Evolutionary conservation across 2,888 invertebrate species (phyloP).

Genomic region (Onthophagus sagittarius): DNA sequence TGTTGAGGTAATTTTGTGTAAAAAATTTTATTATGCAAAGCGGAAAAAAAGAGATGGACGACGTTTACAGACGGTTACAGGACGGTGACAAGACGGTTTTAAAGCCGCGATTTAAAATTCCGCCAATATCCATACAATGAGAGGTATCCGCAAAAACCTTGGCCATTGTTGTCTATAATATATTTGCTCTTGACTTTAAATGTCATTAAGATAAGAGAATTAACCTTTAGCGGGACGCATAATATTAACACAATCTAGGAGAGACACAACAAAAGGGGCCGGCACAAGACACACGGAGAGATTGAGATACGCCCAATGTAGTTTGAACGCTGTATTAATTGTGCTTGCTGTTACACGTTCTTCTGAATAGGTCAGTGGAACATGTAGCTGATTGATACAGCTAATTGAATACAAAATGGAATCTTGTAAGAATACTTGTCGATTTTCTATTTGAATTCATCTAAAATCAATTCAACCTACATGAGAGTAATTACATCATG

Average conservation of each 20-base stretch:
- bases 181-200: slow-evolving; percentile 10
- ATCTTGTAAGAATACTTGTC: not conserved
- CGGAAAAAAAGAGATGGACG: not conserved
- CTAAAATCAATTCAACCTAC: not conserved
- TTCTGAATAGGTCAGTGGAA: not conserved
- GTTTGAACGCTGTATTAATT: not conserved
- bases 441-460: not conserved
- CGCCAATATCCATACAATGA: slow-evolving; percentile 7
- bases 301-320: not conserved
- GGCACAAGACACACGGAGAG: not conserved
- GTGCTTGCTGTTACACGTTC: not conserved
- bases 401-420: not conserved
- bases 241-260: not conserved
- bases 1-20: not conserved
- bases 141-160: slow-evolving; percentile 3
- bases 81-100: not conserved
- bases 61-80: not conserved
- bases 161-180: slow-evolving; percentile 9
- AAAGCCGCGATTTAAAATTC: not conserved
- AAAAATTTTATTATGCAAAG: slow-evolving; percentile 1
- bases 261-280: not conserved
- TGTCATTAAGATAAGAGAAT: slow-evolving; percentile 9
- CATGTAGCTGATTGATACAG: not conserved
- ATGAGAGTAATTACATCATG: not conserved
- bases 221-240: slow-evolving; percentile 6